Evolutionary conservation across 92 coral and sea anemone species (phyloP).

Genomic region (Anthopleura xanthogrammica): DNA sequence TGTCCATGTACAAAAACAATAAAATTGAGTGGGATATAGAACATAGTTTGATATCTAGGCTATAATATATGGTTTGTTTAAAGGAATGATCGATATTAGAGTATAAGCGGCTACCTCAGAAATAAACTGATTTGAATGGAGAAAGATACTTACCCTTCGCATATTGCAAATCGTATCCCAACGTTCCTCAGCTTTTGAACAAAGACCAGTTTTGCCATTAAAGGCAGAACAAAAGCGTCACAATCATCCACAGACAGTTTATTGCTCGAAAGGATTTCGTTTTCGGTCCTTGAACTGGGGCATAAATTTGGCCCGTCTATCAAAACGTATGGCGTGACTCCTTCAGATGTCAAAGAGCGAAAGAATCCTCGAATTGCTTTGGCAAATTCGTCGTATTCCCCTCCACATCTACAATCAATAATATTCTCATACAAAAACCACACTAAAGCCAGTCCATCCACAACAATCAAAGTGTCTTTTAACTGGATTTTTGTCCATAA

Average conservation of each 20-base stretch:
- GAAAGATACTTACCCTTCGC: constrained; percentile 77
- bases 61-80: too few species aligned
- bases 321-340: constrained; percentile 60
- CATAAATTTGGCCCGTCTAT: constrained; percentile 53
- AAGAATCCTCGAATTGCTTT: constrained; percentile 45
- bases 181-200: constrained; percentile 55
- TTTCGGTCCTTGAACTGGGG: background rate
- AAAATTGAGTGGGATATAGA: too few species aligned
- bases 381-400: constrained; percentile 65
- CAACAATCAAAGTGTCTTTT: constrained; percentile 54
- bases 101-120: too few species aligned
- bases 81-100: too few species aligned
- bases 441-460: constrained; percentile 64
- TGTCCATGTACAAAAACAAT: too few species aligned
- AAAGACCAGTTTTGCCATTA: constrained; percentile 42
- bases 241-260: background rate
- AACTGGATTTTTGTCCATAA: constrained; percentile 64
- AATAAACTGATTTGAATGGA: background rate
- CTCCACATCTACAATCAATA: constrained; percentile 64
- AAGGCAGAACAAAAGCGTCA: constrained; percentile 31
- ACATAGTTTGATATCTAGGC: too few species aligned
- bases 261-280: background rate
- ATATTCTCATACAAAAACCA: constrained; percentile 40
- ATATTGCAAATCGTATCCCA: constrained; percentile 56
- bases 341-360: constrained; percentile 36